Conservation (phyloP, 2,888 invertebrate genomes). For the Andrena bicolor region DNA sequence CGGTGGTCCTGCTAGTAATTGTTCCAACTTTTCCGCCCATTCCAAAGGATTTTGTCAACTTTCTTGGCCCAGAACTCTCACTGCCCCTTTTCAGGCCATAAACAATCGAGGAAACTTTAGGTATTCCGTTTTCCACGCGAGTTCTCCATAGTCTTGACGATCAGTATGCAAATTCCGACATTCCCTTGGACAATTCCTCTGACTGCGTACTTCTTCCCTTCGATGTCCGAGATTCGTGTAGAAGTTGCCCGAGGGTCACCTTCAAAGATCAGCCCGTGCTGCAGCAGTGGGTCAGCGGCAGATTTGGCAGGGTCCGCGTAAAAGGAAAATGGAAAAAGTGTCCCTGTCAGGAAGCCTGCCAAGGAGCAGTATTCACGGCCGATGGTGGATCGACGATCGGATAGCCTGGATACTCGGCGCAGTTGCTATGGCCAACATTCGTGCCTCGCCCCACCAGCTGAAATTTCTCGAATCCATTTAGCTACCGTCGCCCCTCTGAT, state of each 20-base stretch:
- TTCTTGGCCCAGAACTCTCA: too few relatives aligned
- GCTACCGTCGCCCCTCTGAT: slow-evolving; percentile 51
- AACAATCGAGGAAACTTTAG: background rate
- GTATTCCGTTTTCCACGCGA: background rate
- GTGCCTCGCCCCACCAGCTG: slow-evolving; percentile 23
- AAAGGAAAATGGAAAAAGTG: slow-evolving; percentile 49
- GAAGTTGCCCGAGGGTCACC: slow-evolving; percentile 36
- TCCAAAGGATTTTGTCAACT: too few relatives aligned
- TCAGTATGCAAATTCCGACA: background rate
- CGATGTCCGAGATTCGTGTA: background rate
- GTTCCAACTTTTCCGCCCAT: too few relatives aligned
- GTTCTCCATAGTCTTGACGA: background rate
- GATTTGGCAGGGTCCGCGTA: slow-evolving; percentile 53
- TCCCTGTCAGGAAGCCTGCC: slow-evolving; percentile 57
- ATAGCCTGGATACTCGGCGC: slow-evolving; percentile 59
- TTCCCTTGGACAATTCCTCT: background rate
- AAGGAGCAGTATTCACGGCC: slow-evolving; percentile 59
- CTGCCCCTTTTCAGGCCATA: background rate
- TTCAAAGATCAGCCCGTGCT: slow-evolving; percentile 13
- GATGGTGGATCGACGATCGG: slow-evolving; percentile 54
- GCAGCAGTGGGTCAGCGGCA: slow-evolving; percentile 52
- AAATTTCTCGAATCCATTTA: slow-evolving; percentile 63
- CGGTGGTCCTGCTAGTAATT: too few relatives aligned
- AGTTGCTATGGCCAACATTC: slow-evolving; percentile 39
- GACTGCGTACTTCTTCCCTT: too few relatives aligned